Base-by-base conservation (phyloP, 2,113 vertebrate genomes). In the Prietella phreatophila region DNA sequence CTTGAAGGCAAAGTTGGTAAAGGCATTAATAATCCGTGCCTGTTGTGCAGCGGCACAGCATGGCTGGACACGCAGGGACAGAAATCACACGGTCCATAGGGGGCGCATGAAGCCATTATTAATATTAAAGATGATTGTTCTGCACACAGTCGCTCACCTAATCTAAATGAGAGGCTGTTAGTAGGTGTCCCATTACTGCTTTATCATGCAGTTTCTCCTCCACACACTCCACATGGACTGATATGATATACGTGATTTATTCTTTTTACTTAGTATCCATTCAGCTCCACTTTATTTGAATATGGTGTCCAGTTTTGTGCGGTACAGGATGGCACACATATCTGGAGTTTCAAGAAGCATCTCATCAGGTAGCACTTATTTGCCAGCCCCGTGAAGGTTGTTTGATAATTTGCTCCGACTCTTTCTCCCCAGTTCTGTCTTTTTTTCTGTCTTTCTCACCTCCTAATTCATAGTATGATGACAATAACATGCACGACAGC, bases 401-500 rank as follows among this genome's bases (percentile, higher is more conserved):
- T 92, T 91, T 92, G 84, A 86, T 88, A 88, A 89, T 91, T 91
- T 83, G 50, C 82, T 47, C 73, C 22, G 47, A 55, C 84, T 60
- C 60, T 79, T 76, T 79, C 33, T 19, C 71, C 82, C 84, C 42
- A 8, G 36, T 79, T 85, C 67, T 55, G 11, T 55, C 2, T 56
- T 13, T 63, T 76, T 82, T 33, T 50, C 22, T 53, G 20, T 73
- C 75, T 61, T 69, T 75, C 87, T 85, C 82, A 61, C 83, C 86
- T 88, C 89, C 89, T 91, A 91, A 92, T 92, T 92, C 84, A 36
- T 84, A 89, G 87, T 90, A 90, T 90, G 89, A 90, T 91, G 91
- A 91, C 90, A 91, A 91, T 91, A 89, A 86, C 89, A 89, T 91
- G 88, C 91, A 90, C 88, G 80, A 82, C 90, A 88, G 89, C 89